Base-by-base conservation (phyloP, 2,797 vertebrate genomes). In the Muraenolepis orangiensis region DNA sequence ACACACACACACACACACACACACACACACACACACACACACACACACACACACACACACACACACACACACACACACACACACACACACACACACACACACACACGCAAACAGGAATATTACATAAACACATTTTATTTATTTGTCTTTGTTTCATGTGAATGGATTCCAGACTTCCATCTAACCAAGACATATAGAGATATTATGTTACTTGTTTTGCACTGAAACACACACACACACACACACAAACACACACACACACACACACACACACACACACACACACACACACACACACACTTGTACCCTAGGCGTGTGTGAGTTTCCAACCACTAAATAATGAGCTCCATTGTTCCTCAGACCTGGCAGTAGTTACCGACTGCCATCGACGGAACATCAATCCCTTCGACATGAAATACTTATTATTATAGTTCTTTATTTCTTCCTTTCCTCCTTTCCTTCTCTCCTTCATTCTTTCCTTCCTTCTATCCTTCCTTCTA, bases 151-250 rank as follows among this genome's bases (percentile, higher is more conserved):
- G 75, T 82, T 88, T 87, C 72, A 86, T 85, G 82, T 64, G 86
- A 90, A 91, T 91, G 73, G 79, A 83, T 90, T 91, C 88, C 87
- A 91, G 20, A 2, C 69, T n/a, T n/a, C n/a, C n/a, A n/a, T n/a
- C n/a, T n/a, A n/a, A 23, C 32, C 20, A 31, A 38, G 31, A 51
- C 71, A 34, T 1, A 72, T 64, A 70, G 46, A 46, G 30, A 68
- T 34, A 61, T 69, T n/a, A n/a, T n/a, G n/a, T n/a, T n/a, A n/a
- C n/a, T n/a, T n/a, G n/a, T n/a, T n/a, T n/a, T n/a, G 71, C 67
- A 36, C 20, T 29, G 26, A 75, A 34, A 70, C 72, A 74, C 31
- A 67, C 68, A 75, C 18, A 36, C n/a, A 1, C 69, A 71, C 28
- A 77, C 70, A 61, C 67, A 76, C 61, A 18, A 11, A 38, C 31